Percentiles rank a stretch among this genome's conserved stretches.
phyloP scores from a whole-genome alignment of 1,140 invertebrate genomes.

The Ceratoteleas bidentatus region DNA sequence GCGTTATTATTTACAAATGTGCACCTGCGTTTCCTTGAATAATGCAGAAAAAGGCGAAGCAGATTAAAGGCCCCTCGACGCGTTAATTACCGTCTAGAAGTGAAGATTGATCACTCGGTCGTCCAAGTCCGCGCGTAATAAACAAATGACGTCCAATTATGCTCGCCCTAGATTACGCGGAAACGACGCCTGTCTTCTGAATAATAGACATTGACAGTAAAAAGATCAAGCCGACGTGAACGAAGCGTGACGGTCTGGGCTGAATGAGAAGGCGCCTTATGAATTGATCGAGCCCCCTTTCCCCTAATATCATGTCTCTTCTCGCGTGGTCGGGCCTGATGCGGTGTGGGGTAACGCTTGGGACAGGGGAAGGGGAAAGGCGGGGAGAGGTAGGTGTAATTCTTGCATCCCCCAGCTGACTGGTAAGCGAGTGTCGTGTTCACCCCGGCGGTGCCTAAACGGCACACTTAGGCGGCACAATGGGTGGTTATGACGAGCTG shows the following conservation, averaged over 20 bases:
- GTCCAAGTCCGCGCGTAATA: constrained; percentile 10
- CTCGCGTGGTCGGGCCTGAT: no score
- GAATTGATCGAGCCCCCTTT: constrained; percentile 54
- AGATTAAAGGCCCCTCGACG: no score
- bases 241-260: constrained; percentile 27
- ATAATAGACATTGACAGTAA: constrained; percentile 26
- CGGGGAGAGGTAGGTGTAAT: constrained; percentile 61
- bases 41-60: no score
- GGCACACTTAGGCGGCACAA: constrained; percentile 69
- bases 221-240: constrained; percentile 52
- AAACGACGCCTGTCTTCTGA: constrained; percentile 4
- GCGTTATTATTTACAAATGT: no score
- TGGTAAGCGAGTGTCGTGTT: constrained; percentile 76
- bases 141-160: constrained; percentile 35
- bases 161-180: constrained; percentile 16
- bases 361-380: constrained; percentile 22
- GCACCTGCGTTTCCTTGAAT: no score
- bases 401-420: constrained; percentile 56
- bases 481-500: constrained; percentile 51
- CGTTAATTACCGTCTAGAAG: no score
- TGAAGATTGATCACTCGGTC: no score
- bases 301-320: constrained; percentile 60
- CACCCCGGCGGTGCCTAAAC: constrained; percentile 75
- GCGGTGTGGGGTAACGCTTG: no score
- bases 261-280: constrained; percentile 55